phyloP scores from a whole-genome alignment of 2,113 vertebrate genomes.

The Scalopus aquaticus region DNA sequence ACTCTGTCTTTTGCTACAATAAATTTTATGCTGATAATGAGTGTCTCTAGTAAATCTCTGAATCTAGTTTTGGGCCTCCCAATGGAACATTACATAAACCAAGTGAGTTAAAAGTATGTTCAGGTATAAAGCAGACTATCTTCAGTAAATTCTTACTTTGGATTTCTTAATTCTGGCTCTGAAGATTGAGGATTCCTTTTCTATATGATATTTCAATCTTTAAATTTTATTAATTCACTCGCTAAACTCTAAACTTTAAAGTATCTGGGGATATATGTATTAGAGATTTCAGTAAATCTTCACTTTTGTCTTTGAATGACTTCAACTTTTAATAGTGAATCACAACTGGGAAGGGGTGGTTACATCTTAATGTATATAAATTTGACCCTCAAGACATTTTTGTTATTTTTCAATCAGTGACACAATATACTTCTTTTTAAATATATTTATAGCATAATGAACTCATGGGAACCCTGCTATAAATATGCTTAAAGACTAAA shows the following conservation, averaged over 20 bases:
- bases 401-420: slow-evolving; percentile 33
- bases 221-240: slow-evolving; percentile 24
- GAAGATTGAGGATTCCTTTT: neutral
- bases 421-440: neutral
- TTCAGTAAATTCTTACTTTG: neutral
- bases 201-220: neutral
- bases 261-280: neutral
- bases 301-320: neutral
- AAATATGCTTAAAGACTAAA: slow-evolving; percentile 59
- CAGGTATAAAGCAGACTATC: neutral
- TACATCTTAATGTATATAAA: slow-evolving; percentile 39
- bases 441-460: slow-evolving; percentile 61
- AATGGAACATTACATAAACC: neutral
- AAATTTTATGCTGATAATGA: neutral
- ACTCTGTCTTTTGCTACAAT: neutral
- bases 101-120: neutral
- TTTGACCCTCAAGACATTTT: neutral
- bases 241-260: neutral
- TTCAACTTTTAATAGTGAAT: slow-evolving; percentile 36
- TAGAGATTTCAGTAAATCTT: slow-evolving; percentile 3
- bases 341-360: neutral
- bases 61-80: neutral
- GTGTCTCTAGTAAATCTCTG: neutral
- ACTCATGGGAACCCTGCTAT: slow-evolving; percentile 44
- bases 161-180: neutral